Base-by-base conservation (phyloP, 2,888 invertebrate species). In the Andricus curvator region DNA sequence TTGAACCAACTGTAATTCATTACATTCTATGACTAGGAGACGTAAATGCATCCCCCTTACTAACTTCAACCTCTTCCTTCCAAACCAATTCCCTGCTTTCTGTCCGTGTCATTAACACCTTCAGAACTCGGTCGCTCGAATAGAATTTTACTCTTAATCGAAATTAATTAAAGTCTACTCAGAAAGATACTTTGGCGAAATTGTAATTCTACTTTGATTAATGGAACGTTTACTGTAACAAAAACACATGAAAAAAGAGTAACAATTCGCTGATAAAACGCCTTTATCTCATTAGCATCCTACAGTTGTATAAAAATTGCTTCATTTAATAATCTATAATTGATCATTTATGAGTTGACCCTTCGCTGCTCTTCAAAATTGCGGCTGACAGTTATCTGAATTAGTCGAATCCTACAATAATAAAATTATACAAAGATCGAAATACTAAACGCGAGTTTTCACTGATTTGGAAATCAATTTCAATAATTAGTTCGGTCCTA, bases 1-100 rank as follows among this genome's bases (percentile, higher is more conserved):
- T 90, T 90, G 87, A 86, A 85, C 87, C 85, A 88, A 90, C 87
- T 88, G 88, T 88, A 89, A 90, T 90, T 89, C 89, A 89, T 90
- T 88, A 87, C 85, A 86, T 86, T 88, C 87, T 86, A 88, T 85
- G 86, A 88, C 86, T 83, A 81, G 81, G 85, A 88, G 87, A 88
- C 85, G 84, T 84, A 88, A 89, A 86, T 86, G 86, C 87, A 81
- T 29, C 51, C 70, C 48, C 51, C 51, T 82, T 82, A 82, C 82
- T 80, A 86, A 86, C 84, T 86, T 82, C 78, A 76, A 60, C 77
- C 80, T 74, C 84, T 65, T 77, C 77, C 83, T 65, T 77, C 70
- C 51, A 48, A 70, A 70, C 70, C 51, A 44, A 70, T 51, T 51
- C 70, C 51, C 4, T 48, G 48, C 70, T 70, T 70, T 70, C 70